phyloP scores from a whole-genome alignment of 1,140 invertebrate genomes.

The Drosophila repletoides region DNA sequence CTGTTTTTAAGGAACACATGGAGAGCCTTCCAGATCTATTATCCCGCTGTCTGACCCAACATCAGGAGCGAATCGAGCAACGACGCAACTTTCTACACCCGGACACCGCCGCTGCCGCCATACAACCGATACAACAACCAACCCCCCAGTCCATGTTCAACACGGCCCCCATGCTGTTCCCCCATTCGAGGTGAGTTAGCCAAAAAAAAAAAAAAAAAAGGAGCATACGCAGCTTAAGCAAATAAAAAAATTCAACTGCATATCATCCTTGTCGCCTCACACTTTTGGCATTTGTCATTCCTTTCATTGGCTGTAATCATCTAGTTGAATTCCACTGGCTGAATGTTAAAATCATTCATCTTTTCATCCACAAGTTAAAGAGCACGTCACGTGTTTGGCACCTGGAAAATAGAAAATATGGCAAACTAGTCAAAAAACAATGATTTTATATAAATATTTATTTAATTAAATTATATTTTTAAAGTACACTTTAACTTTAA shows the following conservation, averaged over 20 bases:
- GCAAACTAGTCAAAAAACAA: no score
- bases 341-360: neutral
- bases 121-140: constrained; percentile 75
- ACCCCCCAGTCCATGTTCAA: constrained; percentile 82
- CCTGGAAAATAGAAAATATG: no score
- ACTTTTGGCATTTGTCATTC: neutral
- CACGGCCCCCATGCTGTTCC: constrained; percentile 80
- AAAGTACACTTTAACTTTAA: no score
- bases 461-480: no score
- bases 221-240: neutral
- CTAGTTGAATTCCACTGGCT: constrained; percentile 14
- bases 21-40: constrained; percentile 92
- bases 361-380: neutral
- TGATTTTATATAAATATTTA: no score
- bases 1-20: constrained; percentile 83
- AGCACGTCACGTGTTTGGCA: no score
- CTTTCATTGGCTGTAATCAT: constrained; percentile 6
- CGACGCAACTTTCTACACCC: constrained; percentile 92
- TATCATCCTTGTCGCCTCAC: constrained; percentile 1
- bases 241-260: neutral
- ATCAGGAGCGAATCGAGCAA: constrained; percentile 88
- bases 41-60: constrained; percentile 88
- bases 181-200: constrained; percentile 82
- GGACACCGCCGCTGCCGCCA: constrained; percentile 88
- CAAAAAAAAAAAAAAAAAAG: no score